These are phyloP conservation scores for Lasioglossum baleicum DNA, from an alignment of 1,140 invertebrate genomes.

Conservation along the genomic window DNA sequence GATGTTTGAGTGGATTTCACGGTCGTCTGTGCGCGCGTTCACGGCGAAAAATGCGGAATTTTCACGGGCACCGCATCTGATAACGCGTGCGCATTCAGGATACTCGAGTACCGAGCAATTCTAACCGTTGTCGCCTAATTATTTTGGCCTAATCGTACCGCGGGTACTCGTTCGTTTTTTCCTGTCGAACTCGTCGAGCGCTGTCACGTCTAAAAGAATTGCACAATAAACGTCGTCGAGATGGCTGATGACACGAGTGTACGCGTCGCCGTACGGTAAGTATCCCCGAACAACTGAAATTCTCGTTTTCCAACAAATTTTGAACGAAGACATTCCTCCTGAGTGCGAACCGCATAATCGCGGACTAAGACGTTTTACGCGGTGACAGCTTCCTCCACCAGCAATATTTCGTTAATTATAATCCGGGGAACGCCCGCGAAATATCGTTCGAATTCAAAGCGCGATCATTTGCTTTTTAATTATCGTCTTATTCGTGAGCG, in stretches of 20 bases:
- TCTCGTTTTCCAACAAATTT: not conserved
- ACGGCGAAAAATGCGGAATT: slow-evolving; percentile 41
- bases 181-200: not conserved
- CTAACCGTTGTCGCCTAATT: slow-evolving; percentile 20
- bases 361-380: not conserved
- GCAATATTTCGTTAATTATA: slow-evolving; percentile 1
- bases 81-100: slow-evolving; percentile 54
- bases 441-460: slow-evolving; percentile 25
- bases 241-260: slow-evolving; percentile 78
- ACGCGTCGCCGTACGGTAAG: slow-evolving; percentile 77
- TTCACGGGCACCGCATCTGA: slow-evolving; percentile 33
- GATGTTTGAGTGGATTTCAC: slow-evolving; percentile 40
- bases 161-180: slow-evolving; percentile 18
- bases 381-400: not conserved
- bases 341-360: not conserved
- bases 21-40: slow-evolving; percentile 19
- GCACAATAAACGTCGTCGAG: slow-evolving; percentile 46
- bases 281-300: slow-evolving; percentile 5
- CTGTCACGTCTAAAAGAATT: not conserved
- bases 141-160: slow-evolving; percentile 45
- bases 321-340: not conserved
- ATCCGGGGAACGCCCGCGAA: not conserved
- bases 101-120: slow-evolving; percentile 18
- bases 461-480: not conserved
- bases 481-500: not conserved